phyloP scores from a whole-genome alignment of 2,888 invertebrate species.

The Aleiodes alternator region DNA sequence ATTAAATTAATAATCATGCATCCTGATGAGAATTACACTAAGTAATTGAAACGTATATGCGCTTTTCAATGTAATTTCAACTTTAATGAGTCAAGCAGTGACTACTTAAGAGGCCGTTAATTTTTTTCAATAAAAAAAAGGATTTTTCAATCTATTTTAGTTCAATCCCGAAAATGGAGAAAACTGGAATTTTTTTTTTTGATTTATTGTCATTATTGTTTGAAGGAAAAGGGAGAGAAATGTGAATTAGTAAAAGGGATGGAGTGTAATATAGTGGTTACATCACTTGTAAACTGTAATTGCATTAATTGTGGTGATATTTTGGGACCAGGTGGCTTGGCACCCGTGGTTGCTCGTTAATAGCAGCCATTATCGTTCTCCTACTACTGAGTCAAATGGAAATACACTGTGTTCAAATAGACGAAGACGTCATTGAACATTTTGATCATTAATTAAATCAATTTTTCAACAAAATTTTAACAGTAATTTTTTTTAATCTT shows the following conservation, averaged over 20 bases:
- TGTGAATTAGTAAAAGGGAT: conserved; percentile 55
- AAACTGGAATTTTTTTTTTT: neutral
- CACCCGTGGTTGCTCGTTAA: conserved; percentile 72
- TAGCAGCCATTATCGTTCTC: conserved; percentile 72
- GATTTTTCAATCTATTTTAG: neutral
- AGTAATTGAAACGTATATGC: too few species aligned
- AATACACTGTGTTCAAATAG: conserved; percentile 20
- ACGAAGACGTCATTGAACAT: conserved; percentile 4
- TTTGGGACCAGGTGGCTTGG: conserved; percentile 73
- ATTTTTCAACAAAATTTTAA: too few species aligned
- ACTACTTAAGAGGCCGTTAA: too few species aligned
- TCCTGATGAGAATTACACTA: too few species aligned
- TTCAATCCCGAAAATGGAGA: neutral
- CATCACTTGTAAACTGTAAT: conserved; percentile 73
- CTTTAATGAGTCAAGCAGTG: too few species aligned
- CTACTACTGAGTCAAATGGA: conserved; percentile 35
- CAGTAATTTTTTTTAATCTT: too few species aligned
- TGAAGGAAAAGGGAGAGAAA: conserved; percentile 37
- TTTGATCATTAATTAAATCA: too few species aligned
- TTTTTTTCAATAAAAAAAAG: too few species aligned
- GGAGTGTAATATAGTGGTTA: conserved; percentile 44
- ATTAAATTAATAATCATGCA: too few species aligned
- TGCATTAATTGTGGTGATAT: conserved; percentile 74
- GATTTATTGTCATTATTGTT: conserved; percentile 33
- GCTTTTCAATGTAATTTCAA: too few species aligned